Evolutionary conservation across 2,888 invertebrate genomes (phyloP), one percentile per base, ranked within the genome.

Genomic region (Kryphioiulus occultus): DNA sequence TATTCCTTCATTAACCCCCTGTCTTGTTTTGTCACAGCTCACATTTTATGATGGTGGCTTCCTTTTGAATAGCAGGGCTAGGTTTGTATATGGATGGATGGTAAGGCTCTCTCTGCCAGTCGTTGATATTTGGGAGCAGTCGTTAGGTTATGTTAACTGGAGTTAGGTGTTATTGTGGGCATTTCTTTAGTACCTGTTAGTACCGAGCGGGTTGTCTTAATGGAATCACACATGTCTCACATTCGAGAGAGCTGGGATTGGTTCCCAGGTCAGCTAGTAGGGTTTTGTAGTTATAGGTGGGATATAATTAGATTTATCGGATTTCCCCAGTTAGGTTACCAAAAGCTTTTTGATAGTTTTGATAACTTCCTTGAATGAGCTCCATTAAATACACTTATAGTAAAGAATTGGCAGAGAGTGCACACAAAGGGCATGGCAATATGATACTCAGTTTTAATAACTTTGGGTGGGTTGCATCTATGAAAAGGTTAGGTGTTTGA

Each of bases 61-160:
- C 87, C 84, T 47, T 87, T 85, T 85, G 53, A 87, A 87, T 87
- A 87, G 85, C 87, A 88, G 88, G 89, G 89, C 89, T 95, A 95
- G 95, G 95, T 95, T 95, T 95, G 95, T 95, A 95, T 95, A 94
- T 94, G 94, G 87, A 87, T 85, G 32, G 39, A 59, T 87, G 87
- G 87, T 87, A 87, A 87, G 87, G 85, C 85, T 85, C 87, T 78
- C 87, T 85, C 85, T 39, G 85, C 22, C 39, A 85, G 39, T 4
- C 39, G 10, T 85, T 78, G 78, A 30, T 15, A 47, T 86, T 86
- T 44, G 59, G 86, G 59, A 35, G 59, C 44, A 86, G 32, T 86
- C 26, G 15, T 30, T 78, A 78, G 78, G 22, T 30, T 78, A 85
- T 85, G n/a, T 39, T 26, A 0, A 26, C 26, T 68, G 10, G 7